Percentiles rank a stretch among this genome's conserved stretches.
Conservation (phyloP, 2,888 invertebrate species). For the Malachius bipustulatus region DNA sequence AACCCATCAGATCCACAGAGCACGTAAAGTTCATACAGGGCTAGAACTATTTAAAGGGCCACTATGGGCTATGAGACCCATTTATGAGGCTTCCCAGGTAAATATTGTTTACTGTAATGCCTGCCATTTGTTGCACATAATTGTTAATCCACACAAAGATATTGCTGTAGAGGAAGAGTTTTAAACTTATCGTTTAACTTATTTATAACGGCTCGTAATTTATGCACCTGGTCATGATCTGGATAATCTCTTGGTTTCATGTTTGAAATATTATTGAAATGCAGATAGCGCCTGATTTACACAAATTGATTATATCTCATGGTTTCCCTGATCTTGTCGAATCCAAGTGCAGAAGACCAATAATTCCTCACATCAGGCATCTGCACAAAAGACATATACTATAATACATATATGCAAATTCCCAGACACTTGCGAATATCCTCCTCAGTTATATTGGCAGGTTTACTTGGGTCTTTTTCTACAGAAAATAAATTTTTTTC, state of each 20-base stretch:
- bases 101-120: slow-evolving; percentile 8
- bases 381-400: too few relatives aligned
- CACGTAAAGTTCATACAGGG: slow-evolving; percentile 7
- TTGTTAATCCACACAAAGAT: slow-evolving; percentile 8
- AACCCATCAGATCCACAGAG: slow-evolving; percentile 9
- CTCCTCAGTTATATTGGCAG: too few relatives aligned
- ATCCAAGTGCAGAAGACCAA: slow-evolving; percentile 2
- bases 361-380: too few relatives aligned
- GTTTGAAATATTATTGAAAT: slow-evolving; percentile 6
- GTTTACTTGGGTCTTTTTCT: too few relatives aligned
- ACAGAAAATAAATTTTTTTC: too few relatives aligned
- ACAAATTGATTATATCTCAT: background rate
- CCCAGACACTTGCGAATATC: too few relatives aligned
- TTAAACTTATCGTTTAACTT: slow-evolving; percentile 6
- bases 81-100: slow-evolving; percentile 8
- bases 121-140: slow-evolving; percentile 9
- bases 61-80: too few relatives aligned
- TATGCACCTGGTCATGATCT: slow-evolving; percentile 7
- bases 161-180: slow-evolving; percentile 4
- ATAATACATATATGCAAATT: too few relatives aligned
- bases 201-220: slow-evolving; percentile 6
- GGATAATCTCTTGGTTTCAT: slow-evolving; percentile 8
- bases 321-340: slow-evolving; percentile 1
- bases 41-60: too few relatives aligned
- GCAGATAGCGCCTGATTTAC: background rate